Evolutionary conservation across 2,113 vertebrate genomes (phyloP), one percentile per base, ranked within the genome.

Genomic region (Procavia capensis): DNA sequence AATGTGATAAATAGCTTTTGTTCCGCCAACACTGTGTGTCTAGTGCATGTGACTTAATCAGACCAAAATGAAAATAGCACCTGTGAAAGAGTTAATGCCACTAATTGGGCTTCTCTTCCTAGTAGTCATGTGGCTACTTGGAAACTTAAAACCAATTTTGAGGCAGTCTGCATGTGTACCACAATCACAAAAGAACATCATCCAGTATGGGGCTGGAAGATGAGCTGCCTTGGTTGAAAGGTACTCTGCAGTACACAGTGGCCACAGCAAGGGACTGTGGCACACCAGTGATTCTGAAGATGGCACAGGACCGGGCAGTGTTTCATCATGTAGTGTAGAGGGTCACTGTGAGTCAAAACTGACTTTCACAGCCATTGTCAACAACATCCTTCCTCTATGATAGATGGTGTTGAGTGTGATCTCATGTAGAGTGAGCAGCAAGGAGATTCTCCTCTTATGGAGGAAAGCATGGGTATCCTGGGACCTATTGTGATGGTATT

Each of bases 341-440:
- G 20, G 36, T 39, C 36, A 3, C 34, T 22, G 10, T 25, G 36
- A 72, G 36, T 70, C 70, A 39, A 36, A 72, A 9, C 70, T 72
- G 70, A 72, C 36, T 24, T 72, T 17, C 7, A 70, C 16, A 10
- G 68, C n/a, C 41, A 9, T 24, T 20, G 41, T 24, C 34, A 8
- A n/a, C 22, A 36, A 24, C 36, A 24, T 72, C 31, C 14, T 45
- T 9, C 6, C 0, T 29, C 1, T 13, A 2, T 45, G 0, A 2
- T 9, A 11, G 1, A 54, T 6, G 24, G 1, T 45, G 41, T 17
- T 9, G 31, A 50, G 1, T 5, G 41, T 1, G 2, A 19, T 11
- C 10, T 63, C 2, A n/a, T 25, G 1, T 0, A 2, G 25, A 13
- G 5, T 78, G 5, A 16, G 45, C 4, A 19, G 41, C 14, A 27